Evolutionary conservation across 2,888 invertebrate genomes (phyloP), one percentile per base, ranked within the genome.

Genomic region (Eurytoma adleriae): DNA sequence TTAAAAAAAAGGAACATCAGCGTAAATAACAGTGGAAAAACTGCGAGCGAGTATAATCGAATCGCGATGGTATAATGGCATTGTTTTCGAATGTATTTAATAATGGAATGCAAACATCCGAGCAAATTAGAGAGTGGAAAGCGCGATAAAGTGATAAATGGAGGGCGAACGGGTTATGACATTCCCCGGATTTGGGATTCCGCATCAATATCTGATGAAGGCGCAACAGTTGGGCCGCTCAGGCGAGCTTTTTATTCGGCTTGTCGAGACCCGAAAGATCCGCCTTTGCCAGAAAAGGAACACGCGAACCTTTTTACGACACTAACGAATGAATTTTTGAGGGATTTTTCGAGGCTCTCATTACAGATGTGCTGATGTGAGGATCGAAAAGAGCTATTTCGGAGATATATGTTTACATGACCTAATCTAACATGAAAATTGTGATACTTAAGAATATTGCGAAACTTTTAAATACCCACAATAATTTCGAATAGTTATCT

Each of bases 191-290:
- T 75, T 71, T 61, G 50, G 82, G 86, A 86, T 86, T 87, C 85
- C 86, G 86, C 87, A 88, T 88, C 86, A 87, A 88, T 89, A 88
- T 87, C 86, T 89, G 85, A 88, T 87, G 86, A 87, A 87, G 86
- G 88, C 88, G 89, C 89, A 89, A 89, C 88, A 89, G 89, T 89
- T 89, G 88, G 88, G 85, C 83, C 85, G 84, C 84, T 61, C 24
- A 20, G 24, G 24, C 40, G 18, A 68, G 76, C 67, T 77, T 80
- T 79, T 79, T 75, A 79, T 71, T 69, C 18, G 18, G 56, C 62
- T 79, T 30, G 40, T 30, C n/a, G 48, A 7, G 5, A 2, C 52
- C 0, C 20, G 50, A 48, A 48, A 66, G 16, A 48, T 40, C 18
- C 24, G 24, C 52, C 24, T 24, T 62, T 24, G 4, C 56, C 2